Percentiles rank a stretch among this genome's conserved stretches.
Conservation (phyloP, 2,888 invertebrate species). For the Abscondita cerata region DNA sequence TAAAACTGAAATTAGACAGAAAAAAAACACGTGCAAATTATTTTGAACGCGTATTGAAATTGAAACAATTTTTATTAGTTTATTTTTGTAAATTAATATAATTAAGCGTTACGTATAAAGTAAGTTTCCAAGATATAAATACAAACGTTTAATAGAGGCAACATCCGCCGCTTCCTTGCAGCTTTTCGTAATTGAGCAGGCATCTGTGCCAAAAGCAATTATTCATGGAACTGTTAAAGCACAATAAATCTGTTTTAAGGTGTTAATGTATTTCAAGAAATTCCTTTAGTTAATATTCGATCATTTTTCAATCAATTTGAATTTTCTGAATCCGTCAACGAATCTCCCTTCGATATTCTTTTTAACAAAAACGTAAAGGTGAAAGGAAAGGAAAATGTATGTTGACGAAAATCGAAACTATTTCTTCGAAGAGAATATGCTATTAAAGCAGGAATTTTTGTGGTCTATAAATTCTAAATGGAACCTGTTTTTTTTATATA, state of each 20-base stretch:
- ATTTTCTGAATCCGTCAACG: no score
- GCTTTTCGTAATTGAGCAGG: constrained; percentile 23
- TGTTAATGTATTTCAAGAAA: constrained; percentile 19
- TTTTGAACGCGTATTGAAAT: no score
- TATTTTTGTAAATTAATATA: no score
- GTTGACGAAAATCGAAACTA: background rate
- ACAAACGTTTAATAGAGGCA: constrained; percentile 16
- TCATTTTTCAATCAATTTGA: constrained; percentile 15
- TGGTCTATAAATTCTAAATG: constrained; percentile 50
- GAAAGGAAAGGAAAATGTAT: no score
- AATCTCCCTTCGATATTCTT: no score
- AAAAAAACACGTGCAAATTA: no score
- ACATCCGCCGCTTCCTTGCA: constrained; percentile 14
- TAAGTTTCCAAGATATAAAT: background rate
- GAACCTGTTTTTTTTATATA: constrained; percentile 42
- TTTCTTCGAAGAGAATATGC: constrained; percentile 32
- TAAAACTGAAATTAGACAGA: no score
- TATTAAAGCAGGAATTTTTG: constrained; percentile 51
- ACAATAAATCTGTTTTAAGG: constrained; percentile 26
- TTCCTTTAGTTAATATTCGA: constrained; percentile 22
- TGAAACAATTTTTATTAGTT: no score
- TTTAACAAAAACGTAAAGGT: background rate
- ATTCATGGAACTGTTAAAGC: constrained; percentile 23
- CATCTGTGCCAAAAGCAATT: constrained; percentile 30
- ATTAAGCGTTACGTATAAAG: no score